Evolutionary conservation across 1,140 invertebrate genomes (phyloP).

Genomic region (Conopomorpha cramerella): DNA sequence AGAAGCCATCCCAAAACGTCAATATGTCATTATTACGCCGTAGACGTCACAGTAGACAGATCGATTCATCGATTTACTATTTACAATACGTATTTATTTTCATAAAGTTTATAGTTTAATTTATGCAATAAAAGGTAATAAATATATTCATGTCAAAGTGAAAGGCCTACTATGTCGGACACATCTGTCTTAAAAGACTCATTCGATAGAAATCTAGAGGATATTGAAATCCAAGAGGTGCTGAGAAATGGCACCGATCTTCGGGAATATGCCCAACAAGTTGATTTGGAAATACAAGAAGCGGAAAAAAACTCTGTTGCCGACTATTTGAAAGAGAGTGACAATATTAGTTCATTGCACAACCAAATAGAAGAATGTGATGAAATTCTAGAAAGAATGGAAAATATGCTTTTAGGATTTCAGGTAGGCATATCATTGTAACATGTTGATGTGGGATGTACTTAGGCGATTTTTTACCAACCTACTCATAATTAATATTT

Average conservation of each 20-base stretch:
- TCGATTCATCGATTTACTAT: too few relatives aligned
- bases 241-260: conserved; percentile 91
- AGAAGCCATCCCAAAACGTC: too few relatives aligned
- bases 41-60: too few relatives aligned
- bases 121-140: too few relatives aligned
- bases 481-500: background rate
- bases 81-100: too few relatives aligned
- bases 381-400: conserved; percentile 94
- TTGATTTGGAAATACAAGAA: conserved; percentile 90
- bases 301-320: conserved; percentile 94
- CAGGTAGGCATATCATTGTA: conserved; percentile 60
- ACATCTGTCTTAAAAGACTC: conserved; percentile 44
- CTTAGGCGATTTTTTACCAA: too few relatives aligned
- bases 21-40: too few relatives aligned
- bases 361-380: conserved; percentile 96
- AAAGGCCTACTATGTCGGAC: too few relatives aligned
- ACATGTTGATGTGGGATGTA: too few relatives aligned
- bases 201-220: conserved; percentile 71
- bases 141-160: too few relatives aligned
- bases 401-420: conserved; percentile 93
- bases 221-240: conserved; percentile 93
- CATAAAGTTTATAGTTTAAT: too few relatives aligned
- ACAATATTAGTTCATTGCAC: conserved; percentile 94
- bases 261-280: conserved; percentile 90
- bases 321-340: conserved; percentile 95